Evolutionary conservation across 2,113 vertebrate species (phyloP).

Genomic region (Agelaius tricolor): DNA sequence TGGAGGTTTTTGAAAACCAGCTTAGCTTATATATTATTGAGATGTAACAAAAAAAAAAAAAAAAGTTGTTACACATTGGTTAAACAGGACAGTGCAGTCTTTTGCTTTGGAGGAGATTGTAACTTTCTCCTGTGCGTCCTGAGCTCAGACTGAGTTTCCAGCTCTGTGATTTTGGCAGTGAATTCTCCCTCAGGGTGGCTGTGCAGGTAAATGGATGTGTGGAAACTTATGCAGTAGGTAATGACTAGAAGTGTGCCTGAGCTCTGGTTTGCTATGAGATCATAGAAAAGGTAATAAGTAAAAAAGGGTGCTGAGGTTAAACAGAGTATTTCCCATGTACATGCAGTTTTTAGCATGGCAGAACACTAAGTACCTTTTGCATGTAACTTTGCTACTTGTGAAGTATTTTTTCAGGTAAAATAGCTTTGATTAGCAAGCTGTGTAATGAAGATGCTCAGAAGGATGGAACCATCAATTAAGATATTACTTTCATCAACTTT

Average conservation of each 20-base stretch:
- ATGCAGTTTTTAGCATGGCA: neutral
- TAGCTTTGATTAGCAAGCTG: neutral
- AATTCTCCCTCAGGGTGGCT: neutral
- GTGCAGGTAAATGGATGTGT: neutral
- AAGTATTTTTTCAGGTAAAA: neutral
- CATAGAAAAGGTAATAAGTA: neutral
- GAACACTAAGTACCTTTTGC: neutral
- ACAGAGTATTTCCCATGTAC: neutral
- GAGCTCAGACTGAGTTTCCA: neutral
- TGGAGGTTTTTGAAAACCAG: neutral
- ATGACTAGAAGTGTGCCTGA: neutral
- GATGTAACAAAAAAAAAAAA: neutral
- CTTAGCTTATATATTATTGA: neutral
- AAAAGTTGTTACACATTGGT: fast-evolving
- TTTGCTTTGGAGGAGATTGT: neutral
- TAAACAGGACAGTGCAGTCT: neutral
- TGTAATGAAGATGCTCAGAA: neutral
- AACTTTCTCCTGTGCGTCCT: neutral
- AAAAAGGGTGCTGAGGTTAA: neutral
- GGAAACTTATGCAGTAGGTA: neutral
- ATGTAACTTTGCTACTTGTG: neutral
- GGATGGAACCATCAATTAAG: neutral
- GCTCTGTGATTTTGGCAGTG: neutral
- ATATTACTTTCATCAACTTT: neutral
- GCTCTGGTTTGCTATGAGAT: neutral